A percentile compares a stretch with the other conserved stretches of the same genome.
These are phyloP conservation scores for Carassius gibelio DNA, from an alignment of 2,113 vertebrate species.

Conservation along the genomic window DNA sequence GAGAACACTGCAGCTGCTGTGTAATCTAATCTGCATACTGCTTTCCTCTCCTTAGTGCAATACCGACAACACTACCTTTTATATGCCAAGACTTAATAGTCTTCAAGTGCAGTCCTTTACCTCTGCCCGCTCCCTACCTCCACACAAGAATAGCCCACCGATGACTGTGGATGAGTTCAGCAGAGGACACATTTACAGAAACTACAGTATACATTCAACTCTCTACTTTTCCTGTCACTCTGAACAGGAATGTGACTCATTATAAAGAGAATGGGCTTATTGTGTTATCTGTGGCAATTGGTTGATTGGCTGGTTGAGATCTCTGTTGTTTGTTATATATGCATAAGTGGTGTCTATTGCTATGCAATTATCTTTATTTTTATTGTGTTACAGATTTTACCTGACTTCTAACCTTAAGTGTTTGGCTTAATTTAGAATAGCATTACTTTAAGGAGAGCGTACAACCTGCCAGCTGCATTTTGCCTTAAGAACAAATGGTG, in stretches of 20 bases:
- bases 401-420: too few relatives aligned
- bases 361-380: too few relatives aligned
- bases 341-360: too few relatives aligned
- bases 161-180: neutral
- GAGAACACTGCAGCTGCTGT: conserved; percentile 8
- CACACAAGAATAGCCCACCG: conserved; percentile 9
- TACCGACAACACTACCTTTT: conserved; percentile 49
- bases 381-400: too few relatives aligned
- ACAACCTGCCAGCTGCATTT: neutral
- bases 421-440: too few relatives aligned
- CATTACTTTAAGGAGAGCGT: neutral
- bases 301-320: neutral
- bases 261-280: neutral
- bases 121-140: conserved; percentile 7
- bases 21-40: conserved; percentile 43
- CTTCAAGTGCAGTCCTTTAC: conserved; percentile 24
- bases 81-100: conserved; percentile 28
- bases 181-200: neutral
- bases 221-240: conserved; percentile 5
- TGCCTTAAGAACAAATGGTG: neutral
- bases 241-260: neutral
- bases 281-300: neutral
- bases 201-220: neutral
- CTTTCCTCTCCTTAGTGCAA: conserved; percentile 27
- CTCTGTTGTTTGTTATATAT: neutral